Conservation (phyloP, 2,888 invertebrate species). For the Drosophila nigritarsus region DNA sequence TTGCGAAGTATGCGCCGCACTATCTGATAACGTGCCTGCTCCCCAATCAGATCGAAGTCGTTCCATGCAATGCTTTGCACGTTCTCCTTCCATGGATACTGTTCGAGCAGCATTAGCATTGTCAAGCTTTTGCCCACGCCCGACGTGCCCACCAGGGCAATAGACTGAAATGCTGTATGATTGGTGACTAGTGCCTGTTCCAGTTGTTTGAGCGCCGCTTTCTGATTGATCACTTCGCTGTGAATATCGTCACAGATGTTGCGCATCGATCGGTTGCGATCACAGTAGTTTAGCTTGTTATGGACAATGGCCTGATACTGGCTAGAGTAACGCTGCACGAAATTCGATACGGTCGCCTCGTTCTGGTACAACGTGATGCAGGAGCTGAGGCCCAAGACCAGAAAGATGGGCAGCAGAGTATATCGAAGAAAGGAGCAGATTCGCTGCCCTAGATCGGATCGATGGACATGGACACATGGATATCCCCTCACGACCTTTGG, state of each 20-base stretch:
- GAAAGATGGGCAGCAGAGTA: slow-evolving; percentile 6
- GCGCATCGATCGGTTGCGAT: slow-evolving; percentile 44
- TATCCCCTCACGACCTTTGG: not conserved
- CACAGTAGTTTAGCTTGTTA: slow-evolving; percentile 79
- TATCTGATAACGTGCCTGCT: slow-evolving; percentile 34
- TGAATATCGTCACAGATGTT: slow-evolving; percentile 58
- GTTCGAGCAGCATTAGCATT: slow-evolving; percentile 59
- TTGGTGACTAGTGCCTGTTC: slow-evolving; percentile 60
- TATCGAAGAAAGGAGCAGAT: slow-evolving; percentile 15
- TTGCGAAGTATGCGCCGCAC: slow-evolving; percentile 46
- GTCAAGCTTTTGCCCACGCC: slow-evolving; percentile 83
- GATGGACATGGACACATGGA: not conserved
- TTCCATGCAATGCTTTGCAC: slow-evolving; percentile 75
- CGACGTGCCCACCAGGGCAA: slow-evolving; percentile 78
- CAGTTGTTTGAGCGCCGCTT: slow-evolving; percentile 66
- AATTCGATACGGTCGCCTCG: slow-evolving; percentile 7
- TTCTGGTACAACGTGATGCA: slow-evolving; percentile 23
- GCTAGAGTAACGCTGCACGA: slow-evolving; percentile 53
- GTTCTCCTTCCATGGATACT: slow-evolving; percentile 83
- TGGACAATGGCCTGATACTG: slow-evolving; percentile 80
- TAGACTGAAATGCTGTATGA: slow-evolving; percentile 57
- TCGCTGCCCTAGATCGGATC: not conserved
- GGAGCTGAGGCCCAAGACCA: slow-evolving; percentile 13
- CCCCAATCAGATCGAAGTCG: slow-evolving; percentile 25
- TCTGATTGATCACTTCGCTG: slow-evolving; percentile 61